Evolutionary conservation across 2,797 vertebrate genomes (phyloP), one percentile per base, ranked within the genome.

Genomic region (Thalassophryne amazonica): DNA sequence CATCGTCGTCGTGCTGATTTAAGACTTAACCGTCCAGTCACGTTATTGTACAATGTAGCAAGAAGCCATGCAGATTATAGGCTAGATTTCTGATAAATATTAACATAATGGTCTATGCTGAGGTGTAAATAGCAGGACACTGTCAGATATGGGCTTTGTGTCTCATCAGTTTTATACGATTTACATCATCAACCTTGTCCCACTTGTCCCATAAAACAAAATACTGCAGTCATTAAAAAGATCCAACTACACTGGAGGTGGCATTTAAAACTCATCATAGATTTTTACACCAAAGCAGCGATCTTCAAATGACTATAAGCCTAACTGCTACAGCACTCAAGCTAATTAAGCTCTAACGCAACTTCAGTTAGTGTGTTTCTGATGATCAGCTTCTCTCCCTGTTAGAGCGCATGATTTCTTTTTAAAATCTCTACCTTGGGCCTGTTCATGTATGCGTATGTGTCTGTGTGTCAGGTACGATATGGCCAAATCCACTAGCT

Each of bases 241-340:
- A 47, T 40, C 31, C 4, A 14, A 34, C 32, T 47, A 37, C 20
- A 36, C 1, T 18, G 7, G 27, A 45, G 33, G 30, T 28, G 1
- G 17, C 30, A 39, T 53, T 63, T 40, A 51, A 48, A 35, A 30
- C 34, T 49, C 12, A 22, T 20, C 2, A 2, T 14, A 45, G 30
- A 51, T 28, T 55, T 50, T 53, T 50, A 49, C n/a, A n/a, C 48
- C 49, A 51, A 43, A 61, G 32, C 41, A 15, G 24, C 28, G 18
- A 63, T 50, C 38, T 37, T 62, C 39, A 69, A 64, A 66, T 60
- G 24, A 39, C 33, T 29, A 2, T 50, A 63, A 60, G 62, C 22
- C 5, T 53, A 58, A 61, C 50, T 54, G 18, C 51, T 24, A 36
- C 31, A 43, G 41, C 42, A 46, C 25, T 64, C 30, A 11, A 57